phyloP scores from a whole-genome alignment of 35 echinoderm and acorn worm genomes.

The Nesometra sesokonis region DNA sequence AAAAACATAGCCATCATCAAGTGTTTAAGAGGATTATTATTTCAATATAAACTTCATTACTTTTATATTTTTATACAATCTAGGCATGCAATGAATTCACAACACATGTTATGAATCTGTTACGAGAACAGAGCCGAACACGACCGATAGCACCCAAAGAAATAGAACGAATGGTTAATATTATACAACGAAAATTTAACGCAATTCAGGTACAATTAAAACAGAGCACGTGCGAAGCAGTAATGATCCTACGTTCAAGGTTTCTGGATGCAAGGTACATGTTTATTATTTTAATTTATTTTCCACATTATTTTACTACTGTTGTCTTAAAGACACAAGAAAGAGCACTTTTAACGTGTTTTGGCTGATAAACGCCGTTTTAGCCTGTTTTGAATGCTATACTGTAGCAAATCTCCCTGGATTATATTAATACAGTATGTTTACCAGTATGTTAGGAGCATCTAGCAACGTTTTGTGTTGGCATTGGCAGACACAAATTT shows the following conservation, averaged over 20 bases:
- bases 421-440: too few species aligned
- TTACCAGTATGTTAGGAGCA: too few species aligned
- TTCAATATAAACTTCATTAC: not conserved
- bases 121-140: constrained; percentile 97
- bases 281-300: not conserved
- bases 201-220: constrained; percentile 99
- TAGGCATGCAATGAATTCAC: constrained; percentile 99
- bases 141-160: constrained; percentile 98
- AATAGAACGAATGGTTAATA: constrained; percentile 98
- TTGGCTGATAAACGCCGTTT: too few species aligned
- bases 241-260: constrained; percentile 94
- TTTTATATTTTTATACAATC: not conserved
- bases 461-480: too few species aligned
- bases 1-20: too few species aligned
- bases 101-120: constrained; percentile 99
- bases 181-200: constrained; percentile 99
- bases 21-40: too few species aligned
- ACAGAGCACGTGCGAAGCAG: constrained; percentile 97
- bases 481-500: too few species aligned
- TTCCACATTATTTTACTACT: not conserved
- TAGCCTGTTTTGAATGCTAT: too few species aligned
- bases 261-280: constrained; percentile 96
- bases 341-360: too few species aligned
- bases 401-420: too few species aligned
- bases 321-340: not conserved